Percentiles rank a stretch among this genome's conserved stretches.
Conservation (phyloP, 2,113 vertebrate species). For the Chloroceryle aenea region DNA sequence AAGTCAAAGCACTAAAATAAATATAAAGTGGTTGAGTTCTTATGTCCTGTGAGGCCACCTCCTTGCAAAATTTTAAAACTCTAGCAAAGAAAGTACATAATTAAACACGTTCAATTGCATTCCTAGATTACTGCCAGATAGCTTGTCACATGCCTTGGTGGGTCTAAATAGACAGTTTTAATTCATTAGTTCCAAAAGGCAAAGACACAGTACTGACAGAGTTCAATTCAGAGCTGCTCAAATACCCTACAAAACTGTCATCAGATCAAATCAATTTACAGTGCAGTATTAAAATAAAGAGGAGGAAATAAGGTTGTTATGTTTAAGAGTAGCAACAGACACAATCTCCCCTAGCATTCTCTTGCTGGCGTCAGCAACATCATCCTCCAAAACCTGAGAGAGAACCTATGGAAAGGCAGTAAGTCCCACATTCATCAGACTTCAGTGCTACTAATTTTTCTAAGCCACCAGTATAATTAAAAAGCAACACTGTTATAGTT, state of each 20-base stretch:
- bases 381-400: not conserved
- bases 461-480: not conserved
- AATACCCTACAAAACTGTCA: not conserved
- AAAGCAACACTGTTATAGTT: not conserved
- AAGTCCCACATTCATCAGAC: not conserved
- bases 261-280: not conserved
- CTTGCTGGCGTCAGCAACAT: not conserved
- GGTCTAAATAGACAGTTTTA: not conserved
- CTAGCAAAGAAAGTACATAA: not conserved
- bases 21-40: not conserved
- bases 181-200: not conserved
- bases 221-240: not conserved
- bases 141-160: not conserved
- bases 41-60: not conserved
- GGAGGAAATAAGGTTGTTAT: not conserved
- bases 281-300: not conserved
- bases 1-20: not conserved
- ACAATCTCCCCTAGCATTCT: not conserved
- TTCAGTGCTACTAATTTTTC: not conserved
- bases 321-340: not conserved
- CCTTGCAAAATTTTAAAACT: not conserved
- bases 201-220: not conserved
- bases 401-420: not conserved
- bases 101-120: not conserved
- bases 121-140: conserved; percentile 3